These are phyloP conservation scores for Acanthiza pusilla DNA, from an alignment of 2,797 vertebrate genomes.

Conservation along the genomic window DNA sequence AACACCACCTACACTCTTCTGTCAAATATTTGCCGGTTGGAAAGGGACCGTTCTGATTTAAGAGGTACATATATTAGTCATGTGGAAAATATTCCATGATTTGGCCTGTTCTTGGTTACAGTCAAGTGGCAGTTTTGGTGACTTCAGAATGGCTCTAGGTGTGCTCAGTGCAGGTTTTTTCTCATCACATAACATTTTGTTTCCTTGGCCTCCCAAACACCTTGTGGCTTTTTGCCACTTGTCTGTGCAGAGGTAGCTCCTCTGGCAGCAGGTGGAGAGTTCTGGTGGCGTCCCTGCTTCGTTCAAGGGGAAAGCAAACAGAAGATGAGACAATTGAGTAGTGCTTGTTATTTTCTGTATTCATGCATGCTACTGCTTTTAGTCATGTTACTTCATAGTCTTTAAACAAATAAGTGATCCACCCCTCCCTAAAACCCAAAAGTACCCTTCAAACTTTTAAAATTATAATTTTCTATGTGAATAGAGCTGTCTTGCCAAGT, in stretches of 20 bases:
- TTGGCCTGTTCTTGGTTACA: not conserved
- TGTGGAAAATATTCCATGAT: not conserved
- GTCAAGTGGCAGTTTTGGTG: not conserved
- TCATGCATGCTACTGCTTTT: not conserved
- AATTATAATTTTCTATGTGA: not conserved
- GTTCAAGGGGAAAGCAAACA: not conserved
- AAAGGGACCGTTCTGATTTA: not conserved
- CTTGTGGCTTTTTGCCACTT: not conserved
- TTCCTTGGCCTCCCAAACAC: not conserved
- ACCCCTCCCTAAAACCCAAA: rapidly evolving
- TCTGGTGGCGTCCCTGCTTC: not conserved
- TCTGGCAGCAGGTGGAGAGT: not conserved
- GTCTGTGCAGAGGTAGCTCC: not conserved
- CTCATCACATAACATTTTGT: not conserved
- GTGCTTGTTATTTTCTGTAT: not conserved
- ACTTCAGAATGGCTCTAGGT: not conserved
- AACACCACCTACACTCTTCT: not conserved
- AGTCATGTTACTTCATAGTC: not conserved
- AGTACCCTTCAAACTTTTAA: not conserved
- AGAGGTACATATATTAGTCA: not conserved
- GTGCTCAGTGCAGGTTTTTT: not conserved
- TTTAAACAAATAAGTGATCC: not conserved
- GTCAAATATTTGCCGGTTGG: not conserved
- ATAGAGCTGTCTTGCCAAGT: not conserved
- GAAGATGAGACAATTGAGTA: not conserved